Evolutionary conservation across 1,140 invertebrate species (phyloP).

Genomic region (Hyles euphorbiae): DNA sequence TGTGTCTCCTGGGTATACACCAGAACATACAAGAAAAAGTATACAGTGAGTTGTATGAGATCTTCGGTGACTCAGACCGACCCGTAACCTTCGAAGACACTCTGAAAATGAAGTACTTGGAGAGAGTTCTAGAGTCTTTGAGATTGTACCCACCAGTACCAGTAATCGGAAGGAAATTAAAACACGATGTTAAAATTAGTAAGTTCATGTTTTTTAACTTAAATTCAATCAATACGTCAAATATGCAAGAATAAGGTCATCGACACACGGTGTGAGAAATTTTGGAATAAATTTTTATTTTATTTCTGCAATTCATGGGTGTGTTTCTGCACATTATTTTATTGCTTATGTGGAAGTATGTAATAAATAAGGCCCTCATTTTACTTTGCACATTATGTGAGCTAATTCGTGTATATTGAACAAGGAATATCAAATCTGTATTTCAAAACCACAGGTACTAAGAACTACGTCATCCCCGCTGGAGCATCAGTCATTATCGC

Average conservation of each 20-base stretch:
- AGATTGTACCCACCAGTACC: conserved; percentile 92
- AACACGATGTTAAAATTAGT: conserved; percentile 64
- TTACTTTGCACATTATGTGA: too few species aligned
- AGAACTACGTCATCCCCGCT: conserved; percentile 78
- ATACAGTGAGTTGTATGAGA: conserved; percentile 87
- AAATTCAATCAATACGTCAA: too few species aligned
- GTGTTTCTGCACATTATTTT: too few species aligned
- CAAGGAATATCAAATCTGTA: too few species aligned
- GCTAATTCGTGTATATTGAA: too few species aligned
- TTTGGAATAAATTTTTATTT: too few species aligned
- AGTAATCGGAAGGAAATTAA: conserved; percentile 83
- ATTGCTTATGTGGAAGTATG: too few species aligned
- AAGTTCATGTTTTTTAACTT: neutral
- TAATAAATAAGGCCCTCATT: too few species aligned
- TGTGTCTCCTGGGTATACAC: conserved; percentile 88
- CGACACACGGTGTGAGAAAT: too few species aligned
- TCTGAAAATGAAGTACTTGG: conserved; percentile 88
- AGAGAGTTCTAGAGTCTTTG: conserved; percentile 89
- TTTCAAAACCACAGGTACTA: conserved; percentile 43
- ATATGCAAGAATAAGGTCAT: too few species aligned
- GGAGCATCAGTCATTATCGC: conserved; percentile 81
- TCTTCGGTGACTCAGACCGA: conserved; percentile 88
- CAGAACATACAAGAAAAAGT: conserved; percentile 85
- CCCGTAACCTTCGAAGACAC: conserved; percentile 85
- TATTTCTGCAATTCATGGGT: too few species aligned